Percentiles rank a stretch among this genome's conserved stretches.
Evolutionary conservation across 2,888 invertebrate genomes (phyloP).

Genomic region (Tachina fera): DNA sequence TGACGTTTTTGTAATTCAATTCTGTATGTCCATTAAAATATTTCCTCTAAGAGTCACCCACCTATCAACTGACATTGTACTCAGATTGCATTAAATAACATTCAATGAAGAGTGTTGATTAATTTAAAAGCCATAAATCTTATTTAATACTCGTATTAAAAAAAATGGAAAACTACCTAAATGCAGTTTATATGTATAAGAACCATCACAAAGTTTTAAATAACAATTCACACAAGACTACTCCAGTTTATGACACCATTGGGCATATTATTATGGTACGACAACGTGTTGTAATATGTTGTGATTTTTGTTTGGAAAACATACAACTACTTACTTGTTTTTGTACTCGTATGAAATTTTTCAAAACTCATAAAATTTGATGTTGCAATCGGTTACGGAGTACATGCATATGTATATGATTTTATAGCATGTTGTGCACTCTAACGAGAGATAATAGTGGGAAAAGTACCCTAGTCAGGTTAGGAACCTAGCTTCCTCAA

Average conservation of each 20-base stretch:
- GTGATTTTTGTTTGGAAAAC: conserved; percentile 32
- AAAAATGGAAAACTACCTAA: conserved; percentile 21
- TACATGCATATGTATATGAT: not conserved
- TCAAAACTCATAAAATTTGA: not conserved
- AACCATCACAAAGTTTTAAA: conserved; percentile 19
- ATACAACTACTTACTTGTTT: not conserved
- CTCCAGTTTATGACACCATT: conserved; percentile 40
- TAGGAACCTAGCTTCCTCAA: too few species aligned
- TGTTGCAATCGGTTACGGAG: too few species aligned
- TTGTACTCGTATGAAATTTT: not conserved
- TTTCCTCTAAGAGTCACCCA: conserved; percentile 51
- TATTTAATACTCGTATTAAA: conserved; percentile 50
- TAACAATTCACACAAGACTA: conserved; percentile 41
- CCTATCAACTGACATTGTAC: conserved; percentile 55
- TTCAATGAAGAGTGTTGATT: conserved; percentile 45
- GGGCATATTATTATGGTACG: conserved; percentile 16
- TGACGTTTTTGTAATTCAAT: conserved; percentile 5
- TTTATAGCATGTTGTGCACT: not conserved
- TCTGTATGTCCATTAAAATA: conserved; percentile 5
- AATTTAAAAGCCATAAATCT: conserved; percentile 69
- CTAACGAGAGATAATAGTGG: not conserved
- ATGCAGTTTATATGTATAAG: not conserved
- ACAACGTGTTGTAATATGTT: conserved; percentile 52
- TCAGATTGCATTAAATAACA: conserved; percentile 25
- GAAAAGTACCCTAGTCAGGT: too few species aligned